Percentiles rank a stretch among this genome's conserved stretches.
Conservation (phyloP, 2,888 invertebrate genomes). For the Lycia hirtaria region DNA sequence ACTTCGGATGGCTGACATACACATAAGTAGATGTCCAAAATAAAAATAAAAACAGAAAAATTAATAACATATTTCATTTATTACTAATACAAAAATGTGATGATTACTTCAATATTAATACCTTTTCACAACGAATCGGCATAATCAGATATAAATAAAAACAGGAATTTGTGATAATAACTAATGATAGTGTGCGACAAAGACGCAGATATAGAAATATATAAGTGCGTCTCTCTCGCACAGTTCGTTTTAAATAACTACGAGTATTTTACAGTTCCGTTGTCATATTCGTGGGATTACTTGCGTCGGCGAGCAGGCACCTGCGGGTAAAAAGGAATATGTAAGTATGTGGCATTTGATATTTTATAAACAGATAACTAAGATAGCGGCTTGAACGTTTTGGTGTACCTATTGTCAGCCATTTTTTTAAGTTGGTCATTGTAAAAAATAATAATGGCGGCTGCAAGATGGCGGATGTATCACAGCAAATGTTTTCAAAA, state of each 20-base stretch:
- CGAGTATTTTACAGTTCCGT: slow-evolving; percentile 35
- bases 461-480: no score
- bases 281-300: slow-evolving; percentile 46
- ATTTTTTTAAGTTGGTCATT: no score
- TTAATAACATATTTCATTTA: slow-evolving; percentile 61
- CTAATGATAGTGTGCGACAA: slow-evolving; percentile 43
- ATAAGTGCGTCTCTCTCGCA: slow-evolving; percentile 49
- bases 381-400: no score
- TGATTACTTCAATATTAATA: slow-evolving; percentile 51
- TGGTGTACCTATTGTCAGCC: no score
- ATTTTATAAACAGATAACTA: no score
- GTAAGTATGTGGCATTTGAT: no score
- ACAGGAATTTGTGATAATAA: slow-evolving; percentile 45
- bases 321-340: slow-evolving; percentile 53
- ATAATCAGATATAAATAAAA: slow-evolving; percentile 53
- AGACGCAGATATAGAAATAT: slow-evolving; percentile 43
- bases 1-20: no score
- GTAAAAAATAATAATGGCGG: no score
- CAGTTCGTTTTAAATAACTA: slow-evolving; percentile 29
- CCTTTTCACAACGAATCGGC: slow-evolving; percentile 47
- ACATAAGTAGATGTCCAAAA: background rate
- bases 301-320: slow-evolving; percentile 66
- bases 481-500: no score
- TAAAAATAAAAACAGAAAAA: slow-evolving; percentile 14
- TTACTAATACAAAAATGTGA: slow-evolving; percentile 60